Base-by-base conservation (phyloP, 2,113 vertebrate genomes). In the Penelope pileata region DNA sequence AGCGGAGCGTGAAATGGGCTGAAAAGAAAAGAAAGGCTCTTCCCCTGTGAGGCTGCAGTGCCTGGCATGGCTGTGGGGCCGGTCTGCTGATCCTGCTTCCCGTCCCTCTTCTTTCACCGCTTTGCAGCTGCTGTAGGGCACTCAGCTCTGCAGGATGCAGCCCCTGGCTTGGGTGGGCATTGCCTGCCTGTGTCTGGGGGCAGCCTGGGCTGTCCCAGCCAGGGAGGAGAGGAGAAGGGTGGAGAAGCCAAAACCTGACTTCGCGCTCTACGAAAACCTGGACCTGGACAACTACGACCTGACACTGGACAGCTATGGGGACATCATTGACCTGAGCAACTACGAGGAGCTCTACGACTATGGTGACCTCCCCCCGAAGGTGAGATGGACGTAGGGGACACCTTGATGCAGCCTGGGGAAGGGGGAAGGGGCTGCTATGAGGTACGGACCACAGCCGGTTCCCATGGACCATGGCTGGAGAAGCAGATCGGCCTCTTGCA, bases 261-360 rank as follows among this genome's bases (percentile, higher is more conserved):
- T 16, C 3, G 27, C 34, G 1, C 30, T 77, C 30, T 67, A 92
- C 0, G 79, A 62, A 10, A 45, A 36, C 51, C 94, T 96, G 72
- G 95, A 96, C 15, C 59, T 97, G 68, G 95, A 89, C 43, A 97
- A 93, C 88, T 96, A 97, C 0, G 95, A 95, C 62, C 88, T 94
- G 77, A 97, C 88, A 5, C n/a, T 76, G 42, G 97, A 98, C 14
- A 97, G 36, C 59, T 97, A 98, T 0, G 94, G 96, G 1, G 98
- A 98, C 7, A 94, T 95, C 76, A 82, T 97, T 54, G 97, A 98
- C 84, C 80, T 98, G 47, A 98, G 97, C 94, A 96, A 86, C 90
- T 98, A 98, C 7, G 97, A 97, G 75, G 97, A 98, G 40, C 95
- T 92, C 48, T 97, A 97, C 0, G 98, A 98, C 90, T 98, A 98